Evolutionary conservation across 1,140 invertebrate genomes (phyloP).

Genomic region (Caenorhabditis inopinata): DNA sequence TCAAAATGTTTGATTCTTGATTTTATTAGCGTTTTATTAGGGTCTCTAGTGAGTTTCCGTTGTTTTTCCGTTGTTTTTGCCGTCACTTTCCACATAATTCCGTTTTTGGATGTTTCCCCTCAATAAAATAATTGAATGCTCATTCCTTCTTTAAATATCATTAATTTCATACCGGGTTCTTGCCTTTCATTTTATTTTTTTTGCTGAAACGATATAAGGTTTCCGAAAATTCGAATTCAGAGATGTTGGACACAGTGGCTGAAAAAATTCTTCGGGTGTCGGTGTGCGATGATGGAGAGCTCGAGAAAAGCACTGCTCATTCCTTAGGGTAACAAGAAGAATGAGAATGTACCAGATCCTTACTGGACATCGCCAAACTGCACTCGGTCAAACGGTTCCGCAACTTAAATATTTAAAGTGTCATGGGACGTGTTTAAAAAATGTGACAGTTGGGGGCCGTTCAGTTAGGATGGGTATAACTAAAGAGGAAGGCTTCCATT

Average conservation of each 20-base stretch:
- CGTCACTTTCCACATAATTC: neutral
- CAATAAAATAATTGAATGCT: no score
- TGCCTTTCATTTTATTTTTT: neutral
- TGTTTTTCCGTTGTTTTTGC: neutral
- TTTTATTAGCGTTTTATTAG: neutral
- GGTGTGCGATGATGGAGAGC: constrained; percentile 9
- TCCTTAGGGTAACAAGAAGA: neutral
- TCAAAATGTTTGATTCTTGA: constrained; percentile 3
- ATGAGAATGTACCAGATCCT: no score
- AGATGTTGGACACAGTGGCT: neutral
- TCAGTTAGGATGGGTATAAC: no score
- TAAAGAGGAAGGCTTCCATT: no score
- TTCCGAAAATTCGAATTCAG: neutral
- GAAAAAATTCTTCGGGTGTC: neutral
- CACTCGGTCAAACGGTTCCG: no score
- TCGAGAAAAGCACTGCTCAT: constrained; percentile 1
- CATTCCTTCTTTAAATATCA: no score
- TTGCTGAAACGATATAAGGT: no score
- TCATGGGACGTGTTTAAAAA: no score
- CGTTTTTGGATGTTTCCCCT: no score
- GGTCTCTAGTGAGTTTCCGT: neutral
- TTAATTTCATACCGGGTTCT: neutral
- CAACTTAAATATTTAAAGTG: no score
- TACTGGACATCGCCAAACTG: no score
- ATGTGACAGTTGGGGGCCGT: no score